These are phyloP conservation scores for Lepidurus couesii DNA, from an alignment of 1,140 invertebrate species.

Conservation along the genomic window DNA sequence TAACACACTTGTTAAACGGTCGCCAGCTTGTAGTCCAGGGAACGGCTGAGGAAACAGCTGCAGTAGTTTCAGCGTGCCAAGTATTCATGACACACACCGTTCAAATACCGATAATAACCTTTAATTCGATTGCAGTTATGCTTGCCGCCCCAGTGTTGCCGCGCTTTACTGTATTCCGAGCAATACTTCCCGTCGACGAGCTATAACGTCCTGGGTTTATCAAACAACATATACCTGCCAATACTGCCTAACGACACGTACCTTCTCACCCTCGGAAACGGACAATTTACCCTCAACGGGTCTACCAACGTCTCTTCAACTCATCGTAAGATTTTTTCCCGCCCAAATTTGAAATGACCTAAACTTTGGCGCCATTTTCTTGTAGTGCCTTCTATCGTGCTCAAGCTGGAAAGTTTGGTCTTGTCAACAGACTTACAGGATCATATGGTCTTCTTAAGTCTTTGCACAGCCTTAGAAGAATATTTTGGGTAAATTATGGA, in stretches of 20 bases:
- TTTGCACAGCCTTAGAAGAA: background rate
- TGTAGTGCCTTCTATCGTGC: background rate
- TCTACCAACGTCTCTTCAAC: background rate
- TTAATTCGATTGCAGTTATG: background rate
- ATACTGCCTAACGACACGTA: background rate
- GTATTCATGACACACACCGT: background rate
- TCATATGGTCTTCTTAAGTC: background rate
- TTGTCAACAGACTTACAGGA: background rate
- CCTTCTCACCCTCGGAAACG: background rate
- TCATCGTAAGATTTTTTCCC: background rate
- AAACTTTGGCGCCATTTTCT: background rate
- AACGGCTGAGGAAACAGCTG: slow-evolving; percentile 13
- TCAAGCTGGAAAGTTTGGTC: background rate
- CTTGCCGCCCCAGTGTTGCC: background rate
- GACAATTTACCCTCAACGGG: background rate
- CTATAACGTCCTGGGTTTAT: background rate
- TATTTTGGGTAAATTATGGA: background rate
- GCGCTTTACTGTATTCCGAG: background rate
- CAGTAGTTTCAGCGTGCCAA: background rate
- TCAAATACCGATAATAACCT: background rate
- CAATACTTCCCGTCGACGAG: background rate
- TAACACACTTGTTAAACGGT: background rate
- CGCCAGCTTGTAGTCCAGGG: background rate
- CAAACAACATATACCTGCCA: background rate
- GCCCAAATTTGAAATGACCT: background rate